A percentile compares a stretch with the other conserved stretches of the same genome.
Evolutionary conservation across 2,888 invertebrate species (phyloP).

Genomic region (Caenorhabditis virilis): DNA sequence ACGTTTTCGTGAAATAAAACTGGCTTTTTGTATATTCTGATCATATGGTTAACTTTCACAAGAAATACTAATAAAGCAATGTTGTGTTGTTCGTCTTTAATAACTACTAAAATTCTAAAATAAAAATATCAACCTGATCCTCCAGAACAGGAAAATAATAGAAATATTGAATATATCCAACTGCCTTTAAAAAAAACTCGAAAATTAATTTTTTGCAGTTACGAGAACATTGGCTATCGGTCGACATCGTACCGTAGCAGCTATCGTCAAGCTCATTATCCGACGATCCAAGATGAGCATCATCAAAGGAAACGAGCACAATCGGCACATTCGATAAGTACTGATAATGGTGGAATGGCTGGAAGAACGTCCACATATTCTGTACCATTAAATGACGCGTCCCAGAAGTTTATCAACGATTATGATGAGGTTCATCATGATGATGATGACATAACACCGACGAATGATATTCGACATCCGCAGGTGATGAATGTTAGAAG

Average conservation of each 20-base stretch:
- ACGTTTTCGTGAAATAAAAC: no score
- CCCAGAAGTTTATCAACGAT: conserved; percentile 26
- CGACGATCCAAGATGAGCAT: conserved; percentile 51
- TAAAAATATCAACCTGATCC: no score
- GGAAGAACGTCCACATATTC: conserved; percentile 32
- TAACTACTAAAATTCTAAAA: no score
- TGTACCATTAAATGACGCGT: conserved; percentile 31
- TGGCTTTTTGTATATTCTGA: no score
- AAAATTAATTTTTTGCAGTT: conserved; percentile 28
- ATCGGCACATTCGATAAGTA: conserved; percentile 38
- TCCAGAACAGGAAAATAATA: no score
- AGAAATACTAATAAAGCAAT: no score
- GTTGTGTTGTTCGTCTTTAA: no score
- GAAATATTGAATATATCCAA: no score
- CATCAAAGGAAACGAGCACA: conserved; percentile 37
- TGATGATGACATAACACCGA: conserved; percentile 28
- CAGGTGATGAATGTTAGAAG: conserved; percentile 21
- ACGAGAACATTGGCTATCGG: conserved; percentile 66
- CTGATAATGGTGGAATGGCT: conserved; percentile 19
- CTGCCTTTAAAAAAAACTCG: no score
- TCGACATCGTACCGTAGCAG: conserved; percentile 62
- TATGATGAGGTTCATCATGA: conserved; percentile 22
- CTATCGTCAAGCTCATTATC: conserved; percentile 65
- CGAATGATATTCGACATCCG: conserved; percentile 26
- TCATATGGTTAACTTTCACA: no score